These are phyloP conservation scores for Collichthys lucidus DNA, from an alignment of 2,113 vertebrate species.

Conservation along the genomic window DNA sequence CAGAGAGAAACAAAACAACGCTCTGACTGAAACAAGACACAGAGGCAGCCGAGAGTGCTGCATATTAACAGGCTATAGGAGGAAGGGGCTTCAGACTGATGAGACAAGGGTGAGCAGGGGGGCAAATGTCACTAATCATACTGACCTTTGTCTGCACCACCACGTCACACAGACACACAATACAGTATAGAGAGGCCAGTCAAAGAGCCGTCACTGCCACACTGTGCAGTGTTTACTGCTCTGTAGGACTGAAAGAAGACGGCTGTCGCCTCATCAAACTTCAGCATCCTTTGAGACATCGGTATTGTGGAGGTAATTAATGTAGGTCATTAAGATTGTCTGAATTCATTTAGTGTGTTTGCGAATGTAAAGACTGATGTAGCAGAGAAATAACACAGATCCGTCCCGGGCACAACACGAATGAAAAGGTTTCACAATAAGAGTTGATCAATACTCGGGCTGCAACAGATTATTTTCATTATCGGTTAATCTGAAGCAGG, in stretches of 20 bases:
- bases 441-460: too few species aligned
- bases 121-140: constrained; percentile 41
- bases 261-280: constrained; percentile 3
- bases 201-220: constrained; percentile 15
- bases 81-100: constrained; percentile 39
- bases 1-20: constrained; percentile 32
- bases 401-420: not conserved
- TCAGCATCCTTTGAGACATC: not conserved
- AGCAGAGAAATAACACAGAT: not conserved
- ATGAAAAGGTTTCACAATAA: not conserved
- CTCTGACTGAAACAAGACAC: constrained; percentile 37
- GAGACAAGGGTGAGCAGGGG: constrained; percentile 18
- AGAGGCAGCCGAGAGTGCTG: constrained; percentile 17
- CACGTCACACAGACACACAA: constrained; percentile 16
- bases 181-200: constrained; percentile 7
- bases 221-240: constrained; percentile 23
- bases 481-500: too few species aligned
- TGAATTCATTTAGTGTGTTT: not conserved
- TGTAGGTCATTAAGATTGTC: not conserved
- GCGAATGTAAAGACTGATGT: not conserved
- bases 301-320: not conserved
- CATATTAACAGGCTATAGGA: constrained; percentile 50
- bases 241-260: not conserved
- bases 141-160: constrained; percentile 37
- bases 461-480: too few species aligned